Evolutionary conservation across 2,113 vertebrate species (phyloP).

Genomic region (Phoxinus phoxinus): DNA sequence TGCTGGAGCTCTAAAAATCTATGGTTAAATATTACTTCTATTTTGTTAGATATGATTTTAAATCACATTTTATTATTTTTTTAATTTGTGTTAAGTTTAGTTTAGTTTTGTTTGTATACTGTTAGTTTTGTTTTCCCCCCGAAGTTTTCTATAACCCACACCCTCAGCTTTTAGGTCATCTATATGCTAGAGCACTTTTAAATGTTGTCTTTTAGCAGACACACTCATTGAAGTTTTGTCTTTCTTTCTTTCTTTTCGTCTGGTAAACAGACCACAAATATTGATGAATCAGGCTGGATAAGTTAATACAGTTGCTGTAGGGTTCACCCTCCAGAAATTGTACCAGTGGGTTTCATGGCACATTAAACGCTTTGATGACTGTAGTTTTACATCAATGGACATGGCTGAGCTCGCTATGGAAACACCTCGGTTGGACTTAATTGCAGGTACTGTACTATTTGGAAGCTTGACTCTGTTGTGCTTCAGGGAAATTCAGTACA

Average conservation of each 20-base stretch:
- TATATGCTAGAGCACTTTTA: neutral
- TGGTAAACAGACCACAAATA: neutral
- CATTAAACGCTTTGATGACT: neutral
- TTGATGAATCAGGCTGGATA: neutral
- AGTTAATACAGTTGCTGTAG: neutral
- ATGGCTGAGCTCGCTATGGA: constrained; percentile 9
- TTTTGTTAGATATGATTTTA: neutral
- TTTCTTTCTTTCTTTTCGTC: neutral
- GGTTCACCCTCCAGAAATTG: neutral
- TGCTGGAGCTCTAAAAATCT: neutral
- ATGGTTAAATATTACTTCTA: neutral
- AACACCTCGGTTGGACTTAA: constrained; percentile 22
- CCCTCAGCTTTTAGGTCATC: neutral
- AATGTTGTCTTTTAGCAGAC: constrained; percentile 1
- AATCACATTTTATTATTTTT: neutral
- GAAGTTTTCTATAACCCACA: neutral
- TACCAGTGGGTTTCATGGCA: neutral
- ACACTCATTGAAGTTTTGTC: too few relatives aligned
- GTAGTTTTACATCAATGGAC: neutral
- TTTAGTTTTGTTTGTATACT: neutral
- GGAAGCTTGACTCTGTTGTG: constrained; percentile 5
- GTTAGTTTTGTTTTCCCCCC: neutral
- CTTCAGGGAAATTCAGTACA: constrained; percentile 42
- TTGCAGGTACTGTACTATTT: constrained; percentile 7
- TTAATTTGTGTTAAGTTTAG: neutral